Percentiles rank a stretch among this genome's conserved stretches.
Evolutionary conservation across 2,888 invertebrate genomes (phyloP).

Genomic region (Carcina quercana): DNA sequence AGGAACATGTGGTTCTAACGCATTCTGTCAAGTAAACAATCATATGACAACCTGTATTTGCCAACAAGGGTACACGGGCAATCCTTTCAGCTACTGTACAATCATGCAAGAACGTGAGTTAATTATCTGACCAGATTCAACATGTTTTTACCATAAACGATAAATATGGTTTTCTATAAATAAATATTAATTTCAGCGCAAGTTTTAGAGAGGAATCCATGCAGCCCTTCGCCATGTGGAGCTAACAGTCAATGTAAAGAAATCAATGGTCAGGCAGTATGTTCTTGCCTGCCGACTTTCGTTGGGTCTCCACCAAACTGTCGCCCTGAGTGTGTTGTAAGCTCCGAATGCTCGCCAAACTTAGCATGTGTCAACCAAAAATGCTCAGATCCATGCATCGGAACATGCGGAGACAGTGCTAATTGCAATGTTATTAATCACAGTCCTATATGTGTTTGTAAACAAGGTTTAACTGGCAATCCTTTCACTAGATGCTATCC

Average conservation of each 20-base stretch:
- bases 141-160: neutral
- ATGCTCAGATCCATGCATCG: constrained; percentile 80
- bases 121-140: neutral
- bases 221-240: constrained; percentile 79
- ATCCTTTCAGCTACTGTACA: constrained; percentile 78
- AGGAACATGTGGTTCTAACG: constrained; percentile 84
- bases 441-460: constrained; percentile 85
- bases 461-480: constrained; percentile 81
- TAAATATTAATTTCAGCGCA: constrained; percentile 36
- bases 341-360: constrained; percentile 78
- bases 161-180: neutral
- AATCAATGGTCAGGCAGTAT: constrained; percentile 81
- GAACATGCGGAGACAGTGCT: constrained; percentile 76
- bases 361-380: constrained; percentile 81
- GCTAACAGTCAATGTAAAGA: constrained; percentile 85
- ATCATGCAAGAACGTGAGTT: constrained; percentile 62
- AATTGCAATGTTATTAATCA: constrained; percentile 79
- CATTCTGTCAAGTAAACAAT: constrained; percentile 82
- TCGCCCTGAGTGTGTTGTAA: constrained; percentile 81
- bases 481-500: constrained; percentile 83
- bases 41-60: constrained; percentile 84
- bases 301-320: constrained; percentile 82
- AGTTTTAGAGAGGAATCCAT: constrained; percentile 43
- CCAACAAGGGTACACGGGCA: constrained; percentile 77
- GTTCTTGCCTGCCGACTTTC: constrained; percentile 79